Conservation (phyloP, 2,797 vertebrate species). For the Poeciliopsis turneri region DNA sequence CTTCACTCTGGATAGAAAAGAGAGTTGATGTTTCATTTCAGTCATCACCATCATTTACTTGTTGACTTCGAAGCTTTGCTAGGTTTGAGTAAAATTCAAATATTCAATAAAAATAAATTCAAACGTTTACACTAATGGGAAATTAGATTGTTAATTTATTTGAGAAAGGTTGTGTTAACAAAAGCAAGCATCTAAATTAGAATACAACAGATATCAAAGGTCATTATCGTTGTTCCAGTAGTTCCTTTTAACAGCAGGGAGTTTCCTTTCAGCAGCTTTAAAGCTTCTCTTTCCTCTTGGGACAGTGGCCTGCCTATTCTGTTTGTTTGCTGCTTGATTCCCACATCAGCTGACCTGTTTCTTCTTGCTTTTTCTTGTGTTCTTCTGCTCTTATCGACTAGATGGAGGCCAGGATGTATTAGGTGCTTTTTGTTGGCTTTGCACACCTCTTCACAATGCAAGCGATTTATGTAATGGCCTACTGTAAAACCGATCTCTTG, state of each 20-base stretch:
- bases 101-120: too few relatives aligned
- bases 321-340: slow-evolving; percentile 19
- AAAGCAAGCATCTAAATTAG: neutral
- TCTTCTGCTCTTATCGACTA: slow-evolving; percentile 31
- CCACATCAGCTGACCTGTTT: slow-evolving; percentile 54
- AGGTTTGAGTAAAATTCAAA: neutral
- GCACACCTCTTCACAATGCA: slow-evolving; percentile 10
- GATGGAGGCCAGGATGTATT: slow-evolving; percentile 38
- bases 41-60: neutral
- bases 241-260: slow-evolving; percentile 29
- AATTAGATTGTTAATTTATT: neutral
- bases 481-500: neutral
- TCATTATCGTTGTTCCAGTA: neutral
- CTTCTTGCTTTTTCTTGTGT: slow-evolving; percentile 23
- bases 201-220: neutral
- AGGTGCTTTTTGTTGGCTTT: slow-evolving; percentile 23
- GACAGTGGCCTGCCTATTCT: slow-evolving; percentile 22
- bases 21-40: neutral
- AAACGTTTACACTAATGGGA: neutral
- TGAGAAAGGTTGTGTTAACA: neutral
- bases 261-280: slow-evolving; percentile 24
- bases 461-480: slow-evolving; percentile 2
- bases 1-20: neutral
- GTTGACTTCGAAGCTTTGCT: neutral
- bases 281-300: neutral